Evolutionary conservation across 2,888 invertebrate genomes (phyloP).

Genomic region (Eilema caniola): DNA sequence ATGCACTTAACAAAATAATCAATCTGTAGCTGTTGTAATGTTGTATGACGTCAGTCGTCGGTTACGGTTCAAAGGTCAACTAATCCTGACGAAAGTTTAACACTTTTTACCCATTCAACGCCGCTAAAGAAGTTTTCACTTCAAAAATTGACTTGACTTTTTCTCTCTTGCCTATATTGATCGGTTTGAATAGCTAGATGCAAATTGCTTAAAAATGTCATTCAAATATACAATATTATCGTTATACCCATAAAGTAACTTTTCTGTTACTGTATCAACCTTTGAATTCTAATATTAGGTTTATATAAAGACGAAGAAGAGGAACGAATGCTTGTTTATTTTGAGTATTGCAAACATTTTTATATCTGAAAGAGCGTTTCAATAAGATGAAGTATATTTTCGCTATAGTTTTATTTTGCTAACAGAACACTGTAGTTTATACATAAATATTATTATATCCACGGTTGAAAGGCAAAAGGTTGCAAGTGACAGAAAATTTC

Average conservation of each 20-base stretch:
- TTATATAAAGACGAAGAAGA: slow-evolving; percentile 7
- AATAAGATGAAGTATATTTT: background rate
- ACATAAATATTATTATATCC: background rate
- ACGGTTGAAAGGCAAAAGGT: background rate
- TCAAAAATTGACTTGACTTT: too few species aligned
- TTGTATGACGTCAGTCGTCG: too few species aligned
- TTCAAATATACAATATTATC: slow-evolving; percentile 36
- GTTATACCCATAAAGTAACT: background rate
- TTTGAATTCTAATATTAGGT: slow-evolving; percentile 19
- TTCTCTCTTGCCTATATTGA: too few species aligned
- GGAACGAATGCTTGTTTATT: background rate
- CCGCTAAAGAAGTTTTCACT: too few species aligned
- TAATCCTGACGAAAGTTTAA: too few species aligned
- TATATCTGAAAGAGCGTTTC: slow-evolving; percentile 1
- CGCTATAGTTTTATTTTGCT: background rate
- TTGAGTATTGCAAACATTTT: slow-evolving; percentile 10
- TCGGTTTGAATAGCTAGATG: too few species aligned
- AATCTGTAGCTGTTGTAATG: too few species aligned
- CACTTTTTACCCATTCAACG: too few species aligned
- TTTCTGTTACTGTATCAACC: slow-evolving; percentile 26
- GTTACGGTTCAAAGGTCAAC: too few species aligned
- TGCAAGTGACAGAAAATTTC: background rate
- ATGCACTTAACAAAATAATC: too few species aligned
- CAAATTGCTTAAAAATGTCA: too few species aligned
- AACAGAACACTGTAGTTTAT: background rate